A percentile compares a stretch with the other conserved stretches of the same genome.
Conservation (phyloP, 2,888 invertebrate genomes). For the Octonoba sinensis region DNA sequence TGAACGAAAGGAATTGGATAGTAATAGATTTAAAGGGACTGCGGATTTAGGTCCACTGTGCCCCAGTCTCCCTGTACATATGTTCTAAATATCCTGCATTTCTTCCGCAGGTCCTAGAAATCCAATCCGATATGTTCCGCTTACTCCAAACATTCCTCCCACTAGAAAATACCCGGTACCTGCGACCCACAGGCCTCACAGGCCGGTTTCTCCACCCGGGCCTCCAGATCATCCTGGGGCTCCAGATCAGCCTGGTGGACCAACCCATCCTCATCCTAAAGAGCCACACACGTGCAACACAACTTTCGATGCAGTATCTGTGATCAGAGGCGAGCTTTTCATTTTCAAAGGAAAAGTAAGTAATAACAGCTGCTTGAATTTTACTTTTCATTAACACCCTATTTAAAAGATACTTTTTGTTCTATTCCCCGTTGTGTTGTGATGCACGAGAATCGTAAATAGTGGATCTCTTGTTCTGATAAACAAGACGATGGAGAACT, state of each 20-base stretch:
- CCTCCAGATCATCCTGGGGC: neutral
- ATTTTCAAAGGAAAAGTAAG: constrained; percentile 90
- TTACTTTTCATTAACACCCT: neutral
- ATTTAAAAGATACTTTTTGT: too few species aligned
- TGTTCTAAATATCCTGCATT: too few species aligned
- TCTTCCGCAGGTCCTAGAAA: constrained; percentile 32
- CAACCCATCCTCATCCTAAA: constrained; percentile 72
- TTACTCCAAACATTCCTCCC: constrained; percentile 52
- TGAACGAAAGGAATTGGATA: too few species aligned
- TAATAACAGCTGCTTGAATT: constrained; percentile 57
- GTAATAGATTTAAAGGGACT: too few species aligned
- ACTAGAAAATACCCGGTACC: constrained; percentile 6
- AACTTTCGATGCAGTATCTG: constrained; percentile 89
- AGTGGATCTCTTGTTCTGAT: too few species aligned
- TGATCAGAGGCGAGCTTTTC: constrained; percentile 89
- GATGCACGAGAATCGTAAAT: too few species aligned
- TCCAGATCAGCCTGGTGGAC: neutral
- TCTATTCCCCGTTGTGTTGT: neutral
- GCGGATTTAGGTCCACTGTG: too few species aligned
- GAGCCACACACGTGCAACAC: constrained; percentile 87
- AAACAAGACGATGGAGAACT: too few species aligned
- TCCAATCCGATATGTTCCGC: constrained; percentile 35
- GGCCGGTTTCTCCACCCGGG: neutral
- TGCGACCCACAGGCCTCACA: neutral
- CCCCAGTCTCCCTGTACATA: too few species aligned